These are phyloP conservation scores for Eurypyga helias DNA, from an alignment of 2,113 vertebrate species.

Conservation along the genomic window DNA sequence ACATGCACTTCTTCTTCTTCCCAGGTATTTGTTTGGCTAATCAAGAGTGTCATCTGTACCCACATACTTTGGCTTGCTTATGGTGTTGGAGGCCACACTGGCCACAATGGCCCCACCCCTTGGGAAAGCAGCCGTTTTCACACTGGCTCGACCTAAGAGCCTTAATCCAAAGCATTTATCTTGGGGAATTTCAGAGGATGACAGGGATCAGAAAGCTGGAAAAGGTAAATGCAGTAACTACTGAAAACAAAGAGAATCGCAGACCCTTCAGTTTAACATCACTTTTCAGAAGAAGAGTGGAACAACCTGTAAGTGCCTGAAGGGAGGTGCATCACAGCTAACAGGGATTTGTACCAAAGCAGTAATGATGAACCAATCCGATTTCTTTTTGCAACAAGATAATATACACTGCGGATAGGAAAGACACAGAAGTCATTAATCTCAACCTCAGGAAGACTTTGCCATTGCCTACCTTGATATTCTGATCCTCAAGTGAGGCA, in stretches of 20 bases:
- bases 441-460: neutral
- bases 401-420: neutral
- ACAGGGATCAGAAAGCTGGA: neutral
- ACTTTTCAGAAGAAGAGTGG: neutral
- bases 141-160: rapidly evolving
- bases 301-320: neutral
- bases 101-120: neutral
- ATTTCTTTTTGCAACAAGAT: neutral
- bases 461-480: neutral
- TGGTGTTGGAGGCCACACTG: neutral
- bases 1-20: neutral
- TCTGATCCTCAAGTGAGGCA: neutral
- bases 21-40: neutral
- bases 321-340: neutral
- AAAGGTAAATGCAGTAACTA: neutral
- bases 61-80: neutral
- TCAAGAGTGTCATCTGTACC: neutral
- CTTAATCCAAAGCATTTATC: neutral
- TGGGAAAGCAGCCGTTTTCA: neutral
- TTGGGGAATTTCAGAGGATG: neutral
- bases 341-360: neutral
- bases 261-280: neutral
- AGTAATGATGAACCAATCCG: neutral
- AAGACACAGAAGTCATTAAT: neutral
- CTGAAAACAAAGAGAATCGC: neutral